A percentile compares a stretch with the other conserved stretches of the same genome.
phyloP scores from a whole-genome alignment of 2,797 vertebrate species.

The Anomalospiza imberbis region DNA sequence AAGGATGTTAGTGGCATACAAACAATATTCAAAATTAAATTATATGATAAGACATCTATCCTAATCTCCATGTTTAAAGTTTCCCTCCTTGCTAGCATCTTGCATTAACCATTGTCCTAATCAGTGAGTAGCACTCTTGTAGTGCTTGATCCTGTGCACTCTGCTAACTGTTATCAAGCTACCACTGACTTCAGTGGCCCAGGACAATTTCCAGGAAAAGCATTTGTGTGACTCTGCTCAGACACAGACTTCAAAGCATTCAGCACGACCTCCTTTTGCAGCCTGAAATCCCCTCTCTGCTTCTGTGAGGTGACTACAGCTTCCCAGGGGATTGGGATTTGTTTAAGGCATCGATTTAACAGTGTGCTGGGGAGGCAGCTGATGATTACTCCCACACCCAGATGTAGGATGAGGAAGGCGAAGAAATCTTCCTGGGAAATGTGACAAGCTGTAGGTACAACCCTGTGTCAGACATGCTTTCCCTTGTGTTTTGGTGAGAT shows the following conservation, averaged over 20 bases:
- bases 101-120: neutral
- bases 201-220: neutral
- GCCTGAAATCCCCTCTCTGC: neutral
- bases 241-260: neutral
- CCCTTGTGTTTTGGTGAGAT: neutral
- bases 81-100: neutral
- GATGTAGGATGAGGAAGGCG: neutral
- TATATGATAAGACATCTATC: neutral
- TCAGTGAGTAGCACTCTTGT: neutral
- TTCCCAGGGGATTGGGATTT: neutral
- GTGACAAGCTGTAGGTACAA: neutral
- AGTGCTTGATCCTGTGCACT: neutral
- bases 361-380: neutral
- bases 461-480: neutral
- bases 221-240: neutral
- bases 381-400: neutral
- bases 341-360: neutral
- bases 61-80: neutral
- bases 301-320: neutral
- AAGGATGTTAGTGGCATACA: neutral
- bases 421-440: neutral
- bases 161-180: neutral
- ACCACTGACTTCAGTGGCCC: neutral
- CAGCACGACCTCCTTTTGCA: neutral
- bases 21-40: neutral